Evolutionary conservation across 2,888 invertebrate genomes (phyloP), one percentile per base, ranked within the genome.

Genomic region (Deilephila elpenor): DNA sequence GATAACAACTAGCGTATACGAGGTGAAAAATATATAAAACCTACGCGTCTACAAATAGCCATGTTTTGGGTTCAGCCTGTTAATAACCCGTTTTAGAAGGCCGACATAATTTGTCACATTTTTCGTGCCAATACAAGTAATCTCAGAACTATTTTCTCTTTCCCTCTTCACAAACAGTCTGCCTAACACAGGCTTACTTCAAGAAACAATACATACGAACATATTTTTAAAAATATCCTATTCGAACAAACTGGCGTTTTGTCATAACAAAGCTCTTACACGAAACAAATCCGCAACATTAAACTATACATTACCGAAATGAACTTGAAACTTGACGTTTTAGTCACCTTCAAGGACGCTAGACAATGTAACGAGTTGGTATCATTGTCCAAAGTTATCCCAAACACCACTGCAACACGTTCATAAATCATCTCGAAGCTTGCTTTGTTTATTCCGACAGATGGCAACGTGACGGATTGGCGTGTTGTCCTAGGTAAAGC

Each of bases 381-480:
- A 71, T 56, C 61, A 62, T 53, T 59, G 34, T 51, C 53, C 73
- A 61, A 62, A 62, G 73, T 73, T 56, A 71, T 62, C 70, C 71
- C 51, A 62, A 73, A 53, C 62, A 62, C 34, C 60, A 71, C 61
- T 73, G 53, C 62, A 71, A 73, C 73, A 73, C 71, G 71, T 78
- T 60, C 75, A 76, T 78, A 77, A 77, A 78, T 78, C 78, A 78
- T 61, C 44, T 8, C 70, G 59, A n/a, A 70, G 70, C 61, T 73
- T 74, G 77, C 62, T 72, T 75, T 75, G 77, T 78, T 78, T 78
- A 74, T 74, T 67, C 73, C 75, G 71, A 74, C 78, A 78, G 77
- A 76, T 76, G 78, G 76, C 75, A 72, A 59, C 75, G 70, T 60
- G 61, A 60, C 61, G 32, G 56, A 6, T 62, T n/a, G 34, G 34